Evolutionary conservation across 2,113 vertebrate genomes (phyloP).

Genomic region (Pampusana beccarii): DNA sequence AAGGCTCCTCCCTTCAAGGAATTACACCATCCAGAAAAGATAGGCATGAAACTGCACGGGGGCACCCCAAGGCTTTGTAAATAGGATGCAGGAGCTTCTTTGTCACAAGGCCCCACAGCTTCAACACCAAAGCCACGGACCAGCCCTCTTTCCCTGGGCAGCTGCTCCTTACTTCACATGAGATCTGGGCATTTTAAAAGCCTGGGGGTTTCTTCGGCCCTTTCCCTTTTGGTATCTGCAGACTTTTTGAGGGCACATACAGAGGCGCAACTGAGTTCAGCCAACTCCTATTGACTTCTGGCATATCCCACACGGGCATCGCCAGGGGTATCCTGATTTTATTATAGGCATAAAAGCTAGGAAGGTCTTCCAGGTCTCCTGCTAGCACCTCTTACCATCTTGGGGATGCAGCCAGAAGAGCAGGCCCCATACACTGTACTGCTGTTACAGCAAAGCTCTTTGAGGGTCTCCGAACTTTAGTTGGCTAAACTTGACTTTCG

Average conservation of each 20-base stretch:
- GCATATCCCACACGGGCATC: too few relatives aligned
- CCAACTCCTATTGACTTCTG: neutral
- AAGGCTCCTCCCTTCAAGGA: slow-evolving; percentile 3
- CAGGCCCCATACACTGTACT: fast-evolving
- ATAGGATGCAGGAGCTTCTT: neutral
- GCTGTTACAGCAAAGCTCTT: neutral
- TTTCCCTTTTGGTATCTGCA: neutral
- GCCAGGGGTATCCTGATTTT: neutral
- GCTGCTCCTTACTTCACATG: neutral
- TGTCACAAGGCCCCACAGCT: neutral
- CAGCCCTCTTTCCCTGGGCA: neutral
- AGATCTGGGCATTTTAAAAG: neutral
- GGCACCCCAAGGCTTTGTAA: neutral
- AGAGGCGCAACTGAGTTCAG: fast-evolving
- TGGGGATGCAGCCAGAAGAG: neutral
- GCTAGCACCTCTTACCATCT: neutral
- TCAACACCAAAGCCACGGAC: neutral
- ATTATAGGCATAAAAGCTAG: neutral
- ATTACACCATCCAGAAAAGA: neutral
- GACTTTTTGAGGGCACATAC: fast-evolving
- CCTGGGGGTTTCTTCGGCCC: neutral
- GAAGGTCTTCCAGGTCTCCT: neutral
- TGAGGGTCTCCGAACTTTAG: neutral
- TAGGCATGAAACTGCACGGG: neutral
- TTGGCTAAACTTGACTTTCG: neutral